phyloP scores from a whole-genome alignment of 2,797 vertebrate species.

The Bradypus variegatus region DNA sequence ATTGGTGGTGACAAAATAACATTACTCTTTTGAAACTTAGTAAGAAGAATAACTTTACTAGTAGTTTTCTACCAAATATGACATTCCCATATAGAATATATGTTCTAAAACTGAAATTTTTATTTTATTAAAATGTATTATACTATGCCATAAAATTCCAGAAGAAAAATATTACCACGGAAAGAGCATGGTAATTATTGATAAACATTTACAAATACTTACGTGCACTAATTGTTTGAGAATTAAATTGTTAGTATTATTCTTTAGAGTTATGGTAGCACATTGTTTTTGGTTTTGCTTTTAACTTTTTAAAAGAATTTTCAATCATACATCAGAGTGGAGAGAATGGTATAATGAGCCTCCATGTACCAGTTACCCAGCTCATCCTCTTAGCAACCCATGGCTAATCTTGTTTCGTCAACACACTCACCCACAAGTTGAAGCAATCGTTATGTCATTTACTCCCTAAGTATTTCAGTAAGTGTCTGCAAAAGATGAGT shows the following conservation, averaged over 20 bases:
- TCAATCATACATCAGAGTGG: background rate
- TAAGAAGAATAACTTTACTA: constrained; percentile 67
- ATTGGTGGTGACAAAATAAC: constrained; percentile 82
- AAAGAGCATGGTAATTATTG: background rate
- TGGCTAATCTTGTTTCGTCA: background rate
- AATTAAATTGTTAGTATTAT: background rate
- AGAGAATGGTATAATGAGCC: background rate
- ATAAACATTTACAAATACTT: constrained; percentile 14
- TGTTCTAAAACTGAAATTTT: constrained; percentile 20
- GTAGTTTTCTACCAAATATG: constrained; percentile 39
- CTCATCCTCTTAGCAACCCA: background rate
- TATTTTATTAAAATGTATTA: constrained; percentile 21
- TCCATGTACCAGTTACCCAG: background rate
- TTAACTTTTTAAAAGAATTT: background rate
- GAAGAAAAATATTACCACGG: constrained; percentile 8
- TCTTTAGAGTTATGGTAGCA: background rate
- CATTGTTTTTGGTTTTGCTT: background rate
- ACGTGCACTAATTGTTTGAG: background rate
- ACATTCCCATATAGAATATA: constrained; percentile 44
- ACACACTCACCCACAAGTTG: background rate
- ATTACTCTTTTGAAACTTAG: constrained; percentile 73
- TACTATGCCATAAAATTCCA: background rate
- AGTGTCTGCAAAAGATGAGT: background rate
- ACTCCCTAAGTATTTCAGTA: background rate
- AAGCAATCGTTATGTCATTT: background rate